Evolutionary conservation across 2,113 vertebrate genomes (phyloP).

Genomic region (Chaetura pelagica): DNA sequence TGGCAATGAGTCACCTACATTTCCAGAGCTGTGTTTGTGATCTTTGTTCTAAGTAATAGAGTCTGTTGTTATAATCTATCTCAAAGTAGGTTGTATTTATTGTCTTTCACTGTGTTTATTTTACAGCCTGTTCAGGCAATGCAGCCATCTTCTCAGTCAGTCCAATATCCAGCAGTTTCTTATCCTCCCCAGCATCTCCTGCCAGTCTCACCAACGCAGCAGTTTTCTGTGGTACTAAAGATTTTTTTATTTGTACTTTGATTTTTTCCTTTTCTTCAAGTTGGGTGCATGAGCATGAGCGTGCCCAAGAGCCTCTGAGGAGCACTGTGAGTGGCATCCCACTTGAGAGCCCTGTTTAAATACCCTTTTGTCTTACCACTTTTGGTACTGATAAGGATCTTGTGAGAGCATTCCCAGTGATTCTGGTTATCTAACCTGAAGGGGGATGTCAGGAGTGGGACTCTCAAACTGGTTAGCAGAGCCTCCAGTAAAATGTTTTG

Average conservation of each 20-base stretch:
- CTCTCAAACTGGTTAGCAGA: not conserved
- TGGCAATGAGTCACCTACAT: not conserved
- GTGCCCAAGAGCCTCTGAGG: not conserved
- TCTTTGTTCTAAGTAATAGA: not conserved
- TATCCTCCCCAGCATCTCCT: conserved; percentile 90
- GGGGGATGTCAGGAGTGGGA: not conserved
- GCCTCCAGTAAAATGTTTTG: not conserved
- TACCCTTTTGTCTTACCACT: not conserved
- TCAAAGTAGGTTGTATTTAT: conserved; percentile 17
- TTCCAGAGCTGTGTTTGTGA: not conserved
- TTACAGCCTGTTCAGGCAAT: conserved; percentile 77
- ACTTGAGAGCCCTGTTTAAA: not conserved
- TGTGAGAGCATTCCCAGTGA: not conserved
- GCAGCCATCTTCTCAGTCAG: conserved; percentile 80
- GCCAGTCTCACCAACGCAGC: conserved; percentile 86
- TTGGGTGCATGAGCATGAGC: not conserved
- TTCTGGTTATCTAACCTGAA: not conserved
- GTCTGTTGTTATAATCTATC: not conserved
- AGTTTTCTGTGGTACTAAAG: conserved; percentile 84
- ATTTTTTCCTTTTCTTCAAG: not conserved
- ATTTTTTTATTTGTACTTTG: not conserved
- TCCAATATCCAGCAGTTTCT: conserved; percentile 89
- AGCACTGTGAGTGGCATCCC: not conserved
- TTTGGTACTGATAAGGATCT: not conserved
- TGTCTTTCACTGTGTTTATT: conserved; percentile 46